A percentile compares a stretch with the other conserved stretches of the same genome.
phyloP scores from a whole-genome alignment of 2,113 vertebrate genomes.

The Isurus oxyrinchus region DNA sequence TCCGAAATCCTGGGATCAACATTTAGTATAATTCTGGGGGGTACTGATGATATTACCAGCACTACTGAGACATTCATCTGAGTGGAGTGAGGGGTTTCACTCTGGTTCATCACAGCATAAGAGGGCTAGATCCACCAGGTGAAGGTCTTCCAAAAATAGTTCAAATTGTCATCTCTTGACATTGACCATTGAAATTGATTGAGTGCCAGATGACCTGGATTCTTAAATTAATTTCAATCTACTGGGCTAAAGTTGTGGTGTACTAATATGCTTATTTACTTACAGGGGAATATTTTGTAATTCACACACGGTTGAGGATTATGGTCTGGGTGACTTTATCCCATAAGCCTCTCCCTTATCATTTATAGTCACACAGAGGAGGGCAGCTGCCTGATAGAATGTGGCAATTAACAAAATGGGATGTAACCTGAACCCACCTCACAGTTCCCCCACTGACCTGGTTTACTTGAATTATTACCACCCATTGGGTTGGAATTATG shows the following conservation, averaged over 20 bases:
- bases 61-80: background rate
- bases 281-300: background rate
- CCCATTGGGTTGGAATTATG: background rate
- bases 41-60: background rate
- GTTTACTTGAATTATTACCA: background rate
- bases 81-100: background rate
- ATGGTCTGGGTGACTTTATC: background rate
- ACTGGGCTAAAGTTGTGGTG: background rate
- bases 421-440: background rate
- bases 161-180: background rate
- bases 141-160: background rate
- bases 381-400: background rate
- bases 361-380: background rate
- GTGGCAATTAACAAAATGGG: background rate
- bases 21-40: background rate
- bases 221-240: too few species aligned
- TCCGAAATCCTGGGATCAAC: background rate
- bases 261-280: background rate
- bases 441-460: too few species aligned
- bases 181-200: background rate
- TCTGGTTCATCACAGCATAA: background rate
- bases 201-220: background rate
- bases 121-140: background rate
- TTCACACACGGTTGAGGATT: background rate
- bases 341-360: background rate